Percentiles rank a stretch among this genome's conserved stretches.
phyloP scores from a whole-genome alignment of 2,113 vertebrate species.

The Columba livia region DNA sequence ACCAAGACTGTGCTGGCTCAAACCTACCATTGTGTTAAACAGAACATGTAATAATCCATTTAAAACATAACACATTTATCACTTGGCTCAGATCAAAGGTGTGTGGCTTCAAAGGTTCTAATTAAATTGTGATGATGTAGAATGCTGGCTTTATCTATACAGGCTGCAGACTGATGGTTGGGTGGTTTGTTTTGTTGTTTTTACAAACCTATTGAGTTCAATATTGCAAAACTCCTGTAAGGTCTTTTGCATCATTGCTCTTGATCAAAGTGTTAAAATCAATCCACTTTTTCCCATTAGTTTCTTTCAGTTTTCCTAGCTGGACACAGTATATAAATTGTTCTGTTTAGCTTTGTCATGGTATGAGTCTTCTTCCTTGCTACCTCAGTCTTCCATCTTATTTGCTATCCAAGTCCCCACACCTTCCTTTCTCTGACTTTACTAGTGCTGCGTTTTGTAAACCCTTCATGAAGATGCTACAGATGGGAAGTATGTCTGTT shows the following conservation, averaged over 20 bases:
- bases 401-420: neutral
- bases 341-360: neutral
- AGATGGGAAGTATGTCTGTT: neutral
- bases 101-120: conserved; percentile 35
- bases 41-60: conserved; percentile 10
- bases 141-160: conserved; percentile 4
- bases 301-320: neutral
- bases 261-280: neutral
- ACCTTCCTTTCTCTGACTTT: neutral
- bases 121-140: neutral
- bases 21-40: neutral
- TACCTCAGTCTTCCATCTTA: neutral
- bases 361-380: neutral
- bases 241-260: neutral
- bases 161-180: neutral
- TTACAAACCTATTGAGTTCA: neutral
- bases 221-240: neutral
- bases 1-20: neutral
- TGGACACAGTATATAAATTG: neutral
- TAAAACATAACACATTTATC: conserved; percentile 40
- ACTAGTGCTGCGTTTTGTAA: neutral
- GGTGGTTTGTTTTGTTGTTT: neutral
- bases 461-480: neutral
- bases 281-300: neutral
- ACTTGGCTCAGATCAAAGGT: conserved; percentile 54